Conservation (phyloP, 2,888 invertebrate species). For the Diploptera punctata region DNA sequence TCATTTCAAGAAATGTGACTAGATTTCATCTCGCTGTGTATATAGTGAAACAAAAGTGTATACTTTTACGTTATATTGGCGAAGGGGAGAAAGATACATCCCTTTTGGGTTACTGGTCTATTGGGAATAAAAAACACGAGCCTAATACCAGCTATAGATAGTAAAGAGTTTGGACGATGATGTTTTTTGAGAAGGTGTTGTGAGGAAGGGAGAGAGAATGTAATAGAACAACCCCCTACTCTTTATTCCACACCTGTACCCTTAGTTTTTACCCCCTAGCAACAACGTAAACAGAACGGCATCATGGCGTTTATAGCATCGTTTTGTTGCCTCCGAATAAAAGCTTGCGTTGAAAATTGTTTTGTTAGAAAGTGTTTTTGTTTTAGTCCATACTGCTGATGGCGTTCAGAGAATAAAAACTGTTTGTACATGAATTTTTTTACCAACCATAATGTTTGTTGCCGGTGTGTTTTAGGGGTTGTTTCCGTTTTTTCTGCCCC, state of each 20-base stretch:
- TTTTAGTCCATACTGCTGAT: neutral
- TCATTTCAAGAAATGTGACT: no score
- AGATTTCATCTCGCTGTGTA: no score
- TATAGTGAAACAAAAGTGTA: neutral
- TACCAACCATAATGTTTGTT: neutral
- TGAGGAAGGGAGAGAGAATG: neutral
- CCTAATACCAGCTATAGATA: neutral
- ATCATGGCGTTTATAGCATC: neutral
- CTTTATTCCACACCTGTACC: conserved; percentile 15
- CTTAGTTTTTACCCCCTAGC: neutral
- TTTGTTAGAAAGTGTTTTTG: neutral
- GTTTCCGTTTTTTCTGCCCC: neutral
- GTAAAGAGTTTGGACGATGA: neutral
- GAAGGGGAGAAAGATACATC: neutral
- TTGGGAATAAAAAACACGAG: conserved; percentile 8
- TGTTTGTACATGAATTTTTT: neutral
- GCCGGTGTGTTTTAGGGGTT: neutral
- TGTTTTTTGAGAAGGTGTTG: neutral
- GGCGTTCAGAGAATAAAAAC: neutral
- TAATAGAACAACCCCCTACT: neutral
- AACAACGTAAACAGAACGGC: neutral
- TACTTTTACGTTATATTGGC: neutral
- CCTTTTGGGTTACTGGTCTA: neutral
- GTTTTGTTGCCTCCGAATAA: neutral
- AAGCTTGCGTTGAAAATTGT: neutral